These are phyloP conservation scores for Hafferia zeledoni DNA, from an alignment of 2,797 vertebrate genomes.

Conservation along the genomic window DNA sequence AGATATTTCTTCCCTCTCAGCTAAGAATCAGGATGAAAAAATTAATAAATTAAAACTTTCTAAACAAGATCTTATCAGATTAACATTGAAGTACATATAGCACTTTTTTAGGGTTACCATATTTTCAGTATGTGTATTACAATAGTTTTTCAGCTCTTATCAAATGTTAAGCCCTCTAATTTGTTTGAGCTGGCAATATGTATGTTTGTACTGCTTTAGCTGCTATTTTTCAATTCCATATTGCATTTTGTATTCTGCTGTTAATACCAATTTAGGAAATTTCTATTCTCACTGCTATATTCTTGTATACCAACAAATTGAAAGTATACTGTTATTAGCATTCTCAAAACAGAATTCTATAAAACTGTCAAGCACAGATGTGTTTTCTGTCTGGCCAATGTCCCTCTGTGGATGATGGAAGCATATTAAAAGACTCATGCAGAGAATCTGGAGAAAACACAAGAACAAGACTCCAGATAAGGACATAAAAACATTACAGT, in stretches of 20 bases:
- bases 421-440: not conserved
- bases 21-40: not conserved
- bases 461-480: not conserved
- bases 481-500: not conserved
- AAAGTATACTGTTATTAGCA: not conserved
- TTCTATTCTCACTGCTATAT: not conserved
- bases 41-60: not conserved
- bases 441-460: not conserved
- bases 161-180: not conserved
- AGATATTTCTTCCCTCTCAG: not conserved
- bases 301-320: not conserved
- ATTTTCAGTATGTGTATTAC: not conserved
- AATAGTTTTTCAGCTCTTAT: not conserved
- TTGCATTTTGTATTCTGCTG: not conserved
- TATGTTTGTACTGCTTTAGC: not conserved
- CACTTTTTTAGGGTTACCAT: not conserved
- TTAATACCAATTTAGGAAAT: not conserved
- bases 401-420: not conserved
- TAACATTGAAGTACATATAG: not conserved
- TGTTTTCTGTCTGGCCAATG: not conserved
- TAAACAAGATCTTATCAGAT: not conserved
- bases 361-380: not conserved
- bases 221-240: not conserved
- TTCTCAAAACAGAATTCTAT: not conserved
- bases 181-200: not conserved